A percentile compares a stretch with the other conserved stretches of the same genome.
These are phyloP conservation scores for Erithacus rubecula DNA, from an alignment of 2,797 vertebrate species.

Conservation along the genomic window DNA sequence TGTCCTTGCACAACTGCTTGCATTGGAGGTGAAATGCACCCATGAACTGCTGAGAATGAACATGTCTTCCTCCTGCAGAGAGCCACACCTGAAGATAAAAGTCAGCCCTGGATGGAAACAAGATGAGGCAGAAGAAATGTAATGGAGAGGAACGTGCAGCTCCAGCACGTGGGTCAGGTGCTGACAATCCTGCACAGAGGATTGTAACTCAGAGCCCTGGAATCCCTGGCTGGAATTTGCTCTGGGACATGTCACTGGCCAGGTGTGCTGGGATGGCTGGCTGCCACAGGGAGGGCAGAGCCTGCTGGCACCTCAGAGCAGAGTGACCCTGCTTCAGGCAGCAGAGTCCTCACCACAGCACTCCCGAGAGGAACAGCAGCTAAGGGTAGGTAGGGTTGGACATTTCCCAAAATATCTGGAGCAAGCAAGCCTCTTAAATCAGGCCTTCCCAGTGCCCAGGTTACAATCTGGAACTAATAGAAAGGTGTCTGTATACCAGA, in stretches of 20 bases:
- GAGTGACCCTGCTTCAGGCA: not conserved
- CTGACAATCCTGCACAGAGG: not conserved
- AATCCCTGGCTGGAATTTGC: not conserved
- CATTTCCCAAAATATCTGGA: not conserved
- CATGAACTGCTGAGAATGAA: not conserved
- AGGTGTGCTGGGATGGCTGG: not conserved
- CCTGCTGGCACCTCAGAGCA: not conserved
- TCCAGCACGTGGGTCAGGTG: not conserved
- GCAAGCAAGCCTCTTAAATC: not conserved
- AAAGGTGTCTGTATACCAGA: rapidly evolving
- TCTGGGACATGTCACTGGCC: not conserved
- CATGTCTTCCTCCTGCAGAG: not conserved
- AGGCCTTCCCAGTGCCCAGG: not conserved
- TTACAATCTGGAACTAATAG: not conserved
- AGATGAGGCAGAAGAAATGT: not conserved
- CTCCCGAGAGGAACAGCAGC: not conserved
- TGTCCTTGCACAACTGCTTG: not conserved
- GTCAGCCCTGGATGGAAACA: not conserved
- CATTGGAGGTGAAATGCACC: not conserved
- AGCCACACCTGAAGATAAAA: rapidly evolving
- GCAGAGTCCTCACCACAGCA: not conserved
- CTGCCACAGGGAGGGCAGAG: not conserved
- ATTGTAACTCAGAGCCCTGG: not conserved
- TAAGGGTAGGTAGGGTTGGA: not conserved
- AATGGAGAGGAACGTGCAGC: not conserved